Evolutionary conservation across 2,888 invertebrate species (phyloP), one percentile per base, ranked within the genome.

Genomic region (Erannis defoliaria): DNA sequence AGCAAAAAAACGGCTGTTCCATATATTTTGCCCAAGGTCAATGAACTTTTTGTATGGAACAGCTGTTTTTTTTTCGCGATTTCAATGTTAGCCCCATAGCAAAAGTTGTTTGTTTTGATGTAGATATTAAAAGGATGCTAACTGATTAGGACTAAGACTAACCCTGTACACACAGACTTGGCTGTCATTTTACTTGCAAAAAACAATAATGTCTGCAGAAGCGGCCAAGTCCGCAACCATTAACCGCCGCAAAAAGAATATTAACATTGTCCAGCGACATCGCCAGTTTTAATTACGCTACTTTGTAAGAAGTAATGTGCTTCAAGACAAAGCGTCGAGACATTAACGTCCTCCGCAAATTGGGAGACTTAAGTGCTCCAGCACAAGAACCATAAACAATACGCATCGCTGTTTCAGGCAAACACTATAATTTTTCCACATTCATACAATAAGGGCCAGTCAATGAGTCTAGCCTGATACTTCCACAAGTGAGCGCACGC

Each of bases 371-470:
- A 89, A 91, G 90, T 91, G 90, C 86, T 82, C 76, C 56, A 78
- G 75, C 72, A 78, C 73, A 76, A 80, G 76, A 78, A 73, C 82
- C 84, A 89, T 90, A 90, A 91, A 92, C 91, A 92, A 91, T 87
- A 82, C 84, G 81, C 86, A 84, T 86, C 82, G 82, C 83, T 80
- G 84, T 91, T 89, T 85, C 90, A 90, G 88, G 90, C 90, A 86
- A 90, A 90, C 89, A 88, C 90, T 86, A 92, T 91, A 92, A 92
- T 92, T 93, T 93, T 92, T 93, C 93, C 90, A 93, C 93, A 91
- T 93, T 91, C 90, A 92, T 91, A 93, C 91, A 90, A 91, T 90
- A 90, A 92, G 91, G 91, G 90, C 86, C 91, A 92, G 93, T 93
- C 93, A 93, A 93, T 93, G 93, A 93, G 93, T 93, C 93, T 93